These are phyloP conservation scores for Calameuta filiformis DNA, from an alignment of 2,888 invertebrate genomes.

Conservation along the genomic window DNA sequence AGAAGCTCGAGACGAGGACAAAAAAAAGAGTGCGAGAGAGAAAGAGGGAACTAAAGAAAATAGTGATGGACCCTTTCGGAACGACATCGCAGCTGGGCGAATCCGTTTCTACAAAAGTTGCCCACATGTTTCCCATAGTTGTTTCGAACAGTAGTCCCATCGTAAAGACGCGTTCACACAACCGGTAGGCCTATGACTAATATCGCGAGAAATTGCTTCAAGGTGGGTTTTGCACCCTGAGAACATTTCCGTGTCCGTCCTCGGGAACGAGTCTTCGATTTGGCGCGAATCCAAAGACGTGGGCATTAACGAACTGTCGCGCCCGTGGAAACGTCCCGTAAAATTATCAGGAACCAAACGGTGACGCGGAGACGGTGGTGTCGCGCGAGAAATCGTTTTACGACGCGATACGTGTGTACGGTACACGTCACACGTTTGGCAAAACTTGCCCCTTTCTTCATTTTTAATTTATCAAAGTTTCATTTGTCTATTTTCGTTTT, in stretches of 20 bases:
- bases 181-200: background rate
- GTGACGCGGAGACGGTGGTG: background rate
- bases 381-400: background rate
- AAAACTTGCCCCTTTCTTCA: background rate
- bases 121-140: background rate
- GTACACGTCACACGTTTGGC: background rate
- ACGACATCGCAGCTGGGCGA: slow-evolving; percentile 35
- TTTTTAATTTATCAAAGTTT: background rate
- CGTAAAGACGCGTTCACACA: background rate
- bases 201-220: background rate
- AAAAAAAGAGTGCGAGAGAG: background rate
- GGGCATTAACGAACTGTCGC: background rate
- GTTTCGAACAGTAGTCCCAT: background rate
- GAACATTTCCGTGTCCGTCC: background rate
- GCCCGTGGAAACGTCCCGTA: background rate
- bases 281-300: slow-evolving; percentile 15
- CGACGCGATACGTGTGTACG: background rate
- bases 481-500: background rate
- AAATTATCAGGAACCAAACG: background rate
- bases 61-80: background rate
- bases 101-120: background rate
- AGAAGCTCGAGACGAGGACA: slow-evolving; percentile 4
- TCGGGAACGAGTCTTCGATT: slow-evolving; percentile 17
- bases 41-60: background rate
- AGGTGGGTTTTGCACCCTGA: background rate